Conservation (phyloP, 1,140 invertebrate genomes). For the Pogonus chalceus region DNA sequence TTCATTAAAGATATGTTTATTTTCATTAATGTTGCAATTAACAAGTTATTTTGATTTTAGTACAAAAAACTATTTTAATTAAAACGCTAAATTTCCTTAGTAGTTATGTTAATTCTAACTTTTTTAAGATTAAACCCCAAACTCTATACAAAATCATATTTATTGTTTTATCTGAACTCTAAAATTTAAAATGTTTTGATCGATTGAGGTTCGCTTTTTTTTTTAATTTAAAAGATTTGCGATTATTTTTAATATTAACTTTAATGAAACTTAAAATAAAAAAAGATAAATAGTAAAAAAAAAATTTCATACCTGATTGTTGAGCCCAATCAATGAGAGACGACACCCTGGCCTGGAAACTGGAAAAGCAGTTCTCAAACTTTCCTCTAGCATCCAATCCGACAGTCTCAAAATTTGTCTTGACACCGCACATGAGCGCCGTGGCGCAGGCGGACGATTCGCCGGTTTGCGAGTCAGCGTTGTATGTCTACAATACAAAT, state of each 20-base stretch:
- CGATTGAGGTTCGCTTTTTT: too few species aligned
- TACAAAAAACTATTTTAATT: too few species aligned
- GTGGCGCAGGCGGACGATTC: conserved; percentile 65
- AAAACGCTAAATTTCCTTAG: too few species aligned
- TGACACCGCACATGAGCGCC: conserved; percentile 58
- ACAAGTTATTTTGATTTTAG: too few species aligned
- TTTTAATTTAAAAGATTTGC: too few species aligned
- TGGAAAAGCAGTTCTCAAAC: conserved; percentile 44
- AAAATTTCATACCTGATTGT: conserved; percentile 42
- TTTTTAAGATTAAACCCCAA: too few species aligned
- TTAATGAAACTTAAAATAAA: neutral
- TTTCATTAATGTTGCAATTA: too few species aligned
- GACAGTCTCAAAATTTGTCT: conserved; percentile 56
- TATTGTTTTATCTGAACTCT: too few species aligned
- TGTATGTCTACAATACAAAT: conserved; percentile 49
- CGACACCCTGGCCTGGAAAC: conserved; percentile 44
- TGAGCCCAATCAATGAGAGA: conserved; percentile 69
- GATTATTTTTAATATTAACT: neutral
- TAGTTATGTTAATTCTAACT: too few species aligned
- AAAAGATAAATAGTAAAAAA: neutral
- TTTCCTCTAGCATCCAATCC: conserved; percentile 50
- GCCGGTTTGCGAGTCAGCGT: conserved; percentile 57
- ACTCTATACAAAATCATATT: too few species aligned
- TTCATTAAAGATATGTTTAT: too few species aligned
- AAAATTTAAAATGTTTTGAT: too few species aligned